phyloP scores from a whole-genome alignment of 2,797 vertebrate species.

The Enteromius trimaculatus region DNA sequence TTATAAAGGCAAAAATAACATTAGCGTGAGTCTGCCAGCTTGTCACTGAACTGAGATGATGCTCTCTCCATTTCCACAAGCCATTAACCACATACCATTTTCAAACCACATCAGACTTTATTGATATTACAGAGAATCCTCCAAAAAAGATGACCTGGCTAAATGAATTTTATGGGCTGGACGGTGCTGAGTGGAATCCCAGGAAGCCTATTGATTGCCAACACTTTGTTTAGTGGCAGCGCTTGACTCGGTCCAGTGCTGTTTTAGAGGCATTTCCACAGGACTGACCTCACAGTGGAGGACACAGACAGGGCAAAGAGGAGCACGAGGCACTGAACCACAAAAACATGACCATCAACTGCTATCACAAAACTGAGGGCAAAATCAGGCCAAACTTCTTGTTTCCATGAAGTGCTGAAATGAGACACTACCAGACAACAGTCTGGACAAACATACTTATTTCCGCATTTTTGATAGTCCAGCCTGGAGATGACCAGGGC shows the following conservation, averaged over 20 bases:
- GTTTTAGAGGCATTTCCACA: constrained; percentile 41
- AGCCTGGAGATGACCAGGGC: too few relatives aligned
- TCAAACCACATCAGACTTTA: constrained; percentile 48
- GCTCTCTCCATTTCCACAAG: constrained; percentile 33
- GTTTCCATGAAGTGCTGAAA: neutral
- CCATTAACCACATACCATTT: constrained; percentile 47
- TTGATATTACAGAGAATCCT: constrained; percentile 55
- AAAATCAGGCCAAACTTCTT: constrained; percentile 1
- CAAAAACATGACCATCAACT: neutral
- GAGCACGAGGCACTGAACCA: neutral
- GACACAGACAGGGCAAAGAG: constrained; percentile 33
- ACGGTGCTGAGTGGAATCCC: constrained; percentile 26
- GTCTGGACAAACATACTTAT: neutral
- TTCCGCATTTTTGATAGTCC: neutral
- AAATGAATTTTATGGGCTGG: constrained; percentile 27
- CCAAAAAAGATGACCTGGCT: constrained; percentile 26
- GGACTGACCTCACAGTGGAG: constrained; percentile 36
- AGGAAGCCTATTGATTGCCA: constrained; percentile 40
- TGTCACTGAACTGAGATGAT: constrained; percentile 37
- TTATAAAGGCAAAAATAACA: constrained; percentile 42
- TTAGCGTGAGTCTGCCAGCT: constrained; percentile 22
- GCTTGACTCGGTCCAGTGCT: constrained; percentile 10
- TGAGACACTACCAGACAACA: neutral
- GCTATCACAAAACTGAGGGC: constrained; percentile 6
- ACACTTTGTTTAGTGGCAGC: constrained; percentile 31